Base-by-base conservation (phyloP, 2,797 vertebrate genomes). In the Synaphobranchus kaupii region DNA sequence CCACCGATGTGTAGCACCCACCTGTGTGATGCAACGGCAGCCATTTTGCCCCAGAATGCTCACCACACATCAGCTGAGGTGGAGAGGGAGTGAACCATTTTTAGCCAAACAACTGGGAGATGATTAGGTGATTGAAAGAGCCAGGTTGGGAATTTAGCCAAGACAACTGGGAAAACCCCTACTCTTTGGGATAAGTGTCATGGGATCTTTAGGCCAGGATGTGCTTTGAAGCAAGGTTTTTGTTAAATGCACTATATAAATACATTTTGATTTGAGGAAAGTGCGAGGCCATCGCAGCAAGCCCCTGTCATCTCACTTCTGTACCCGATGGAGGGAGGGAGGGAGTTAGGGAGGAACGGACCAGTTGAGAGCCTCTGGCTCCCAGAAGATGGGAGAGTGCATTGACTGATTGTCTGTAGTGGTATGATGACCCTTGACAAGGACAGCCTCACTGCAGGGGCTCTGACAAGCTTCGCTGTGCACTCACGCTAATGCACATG, bases 401-500 rank as follows among this genome's bases (percentile, higher is more conserved):
- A 92, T 91, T 95, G 95, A 95, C 95, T 94, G 94, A 94, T 94
- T 91, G 91, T 92, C 89, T 92, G 92, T 84, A 91, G 90, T 87
- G 87, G 88, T 90, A 87, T 90, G 39, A 92, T 91, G 92, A 92
- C 89, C 92, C 90, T 68, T 89, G 88, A 85, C 94, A 95, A 95
- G 94, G 94, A 93, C 94, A 90, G 68, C 7, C 20, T 25, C 83
- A 25, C 83, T 22, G 56, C 83, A 0, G 31, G 34, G 71, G 86
- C 92, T 91, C 89, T 92, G 90, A 91, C 90, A 86, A n/a, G 85
- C 89, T 90, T 93, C 89, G 34, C 17, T 44, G 39, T 80, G 76
- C 1, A 20, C 44, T 80, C 44, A 34, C 15, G 44, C 44, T 20
- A 3, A 44, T 25, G 76, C 9, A 5, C 44, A 20, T 48, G 76